Evolutionary conservation across 2,797 vertebrate genomes (phyloP).

Genomic region (Momotus momota): DNA sequence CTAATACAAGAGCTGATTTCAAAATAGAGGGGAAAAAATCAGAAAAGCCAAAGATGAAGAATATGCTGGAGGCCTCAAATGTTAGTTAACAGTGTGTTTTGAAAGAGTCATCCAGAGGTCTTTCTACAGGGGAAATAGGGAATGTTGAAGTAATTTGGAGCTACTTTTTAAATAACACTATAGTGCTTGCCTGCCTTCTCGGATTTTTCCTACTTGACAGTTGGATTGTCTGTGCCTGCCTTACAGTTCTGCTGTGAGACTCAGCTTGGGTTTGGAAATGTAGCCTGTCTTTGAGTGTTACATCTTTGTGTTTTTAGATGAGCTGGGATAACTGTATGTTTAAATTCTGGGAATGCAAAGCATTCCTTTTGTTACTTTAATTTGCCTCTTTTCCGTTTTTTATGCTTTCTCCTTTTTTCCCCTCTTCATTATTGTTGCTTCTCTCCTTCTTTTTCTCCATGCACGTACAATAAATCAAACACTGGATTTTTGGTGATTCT

Average conservation of each 20-base stretch:
- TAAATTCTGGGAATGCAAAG: not conserved
- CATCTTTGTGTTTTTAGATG: not conserved
- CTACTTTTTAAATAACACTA: not conserved
- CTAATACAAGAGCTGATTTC: not conserved
- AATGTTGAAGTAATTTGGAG: not conserved
- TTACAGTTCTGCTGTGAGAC: not conserved
- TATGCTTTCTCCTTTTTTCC: not conserved
- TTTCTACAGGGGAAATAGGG: conserved; percentile 29
- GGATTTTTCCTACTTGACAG: not conserved
- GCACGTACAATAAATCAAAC: not conserved
- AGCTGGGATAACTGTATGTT: not conserved
- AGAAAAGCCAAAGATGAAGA: conserved; percentile 6
- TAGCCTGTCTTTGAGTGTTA: not conserved
- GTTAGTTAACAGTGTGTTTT: not conserved
- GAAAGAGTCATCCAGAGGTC: conserved; percentile 53
- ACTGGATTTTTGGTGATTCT: not conserved
- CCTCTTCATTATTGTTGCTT: not conserved
- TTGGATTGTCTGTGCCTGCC: not conserved
- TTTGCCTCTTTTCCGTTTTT: not conserved
- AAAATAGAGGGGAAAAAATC: not conserved
- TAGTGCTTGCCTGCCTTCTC: not conserved
- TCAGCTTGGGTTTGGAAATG: not conserved
- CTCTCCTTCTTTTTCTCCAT: not conserved
- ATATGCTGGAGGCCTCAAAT: conserved; percentile 6
- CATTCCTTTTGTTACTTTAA: not conserved